Percentiles rank a stretch among this genome's conserved stretches.
Evolutionary conservation across 2,888 invertebrate genomes (phyloP).

Genomic region (Chironomus tentans): DNA sequence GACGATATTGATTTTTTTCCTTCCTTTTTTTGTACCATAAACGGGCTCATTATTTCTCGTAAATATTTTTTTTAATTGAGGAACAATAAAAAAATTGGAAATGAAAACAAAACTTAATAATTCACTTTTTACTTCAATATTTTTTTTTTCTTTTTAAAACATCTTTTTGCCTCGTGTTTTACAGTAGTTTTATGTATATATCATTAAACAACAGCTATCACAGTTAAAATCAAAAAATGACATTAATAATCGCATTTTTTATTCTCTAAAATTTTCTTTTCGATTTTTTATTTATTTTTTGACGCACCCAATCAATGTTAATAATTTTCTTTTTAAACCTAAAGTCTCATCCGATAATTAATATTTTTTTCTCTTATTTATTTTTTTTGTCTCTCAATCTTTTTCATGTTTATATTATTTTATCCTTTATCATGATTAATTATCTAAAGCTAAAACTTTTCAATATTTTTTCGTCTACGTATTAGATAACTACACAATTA

Average conservation of each 20-base stretch:
- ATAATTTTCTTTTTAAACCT: not conserved
- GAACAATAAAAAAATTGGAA: not conserved
- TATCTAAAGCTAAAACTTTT: conserved; percentile 8
- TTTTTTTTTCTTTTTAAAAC: not conserved
- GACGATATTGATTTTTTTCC: not conserved
- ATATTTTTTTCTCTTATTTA: not conserved
- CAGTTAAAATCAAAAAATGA: conserved; percentile 25
- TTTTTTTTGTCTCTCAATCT: not conserved
- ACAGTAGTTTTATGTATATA: not conserved
- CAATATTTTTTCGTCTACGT: not conserved
- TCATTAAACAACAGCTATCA: conserved; percentile 27
- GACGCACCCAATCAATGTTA: not conserved
- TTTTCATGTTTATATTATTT: not conserved
- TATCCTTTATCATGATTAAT: not conserved
- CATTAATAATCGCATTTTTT: not conserved
- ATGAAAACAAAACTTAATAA: not conserved
- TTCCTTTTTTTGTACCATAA: not conserved
- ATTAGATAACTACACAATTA: not conserved
- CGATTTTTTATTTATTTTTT: not conserved
- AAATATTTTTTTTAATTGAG: not conserved
- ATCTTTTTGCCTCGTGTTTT: not conserved
- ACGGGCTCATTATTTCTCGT: not conserved
- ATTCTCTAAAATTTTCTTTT: not conserved
- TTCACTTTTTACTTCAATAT: not conserved
- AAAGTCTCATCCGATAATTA: not conserved